Evolutionary conservation across 1,140 invertebrate genomes (phyloP).

Genomic region (Drosophila nannoptera): DNA sequence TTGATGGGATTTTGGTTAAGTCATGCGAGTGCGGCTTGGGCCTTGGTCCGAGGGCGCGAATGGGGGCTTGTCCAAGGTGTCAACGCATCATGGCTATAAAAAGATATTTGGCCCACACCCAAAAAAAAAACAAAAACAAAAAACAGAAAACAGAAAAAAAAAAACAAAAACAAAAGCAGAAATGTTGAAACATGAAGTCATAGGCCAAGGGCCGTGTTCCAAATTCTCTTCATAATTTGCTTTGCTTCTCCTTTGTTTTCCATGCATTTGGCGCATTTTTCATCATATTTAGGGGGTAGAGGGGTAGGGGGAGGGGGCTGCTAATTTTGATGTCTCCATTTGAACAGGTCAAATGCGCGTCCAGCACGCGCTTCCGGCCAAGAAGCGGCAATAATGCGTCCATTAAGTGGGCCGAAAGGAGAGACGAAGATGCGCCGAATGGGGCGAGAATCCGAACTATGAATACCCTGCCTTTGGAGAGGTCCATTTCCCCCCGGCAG

Average conservation of each 20-base stretch:
- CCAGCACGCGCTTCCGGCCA: conserved; percentile 63
- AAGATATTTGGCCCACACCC: conserved; percentile 40
- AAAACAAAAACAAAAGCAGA: background rate
- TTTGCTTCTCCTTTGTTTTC: background rate
- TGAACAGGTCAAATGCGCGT: conserved; percentile 56
- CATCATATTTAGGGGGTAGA: background rate
- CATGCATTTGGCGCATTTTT: conserved; percentile 43
- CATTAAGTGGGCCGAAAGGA: background rate
- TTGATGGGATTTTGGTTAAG: conserved; percentile 73
- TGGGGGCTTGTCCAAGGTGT: conserved; percentile 28
- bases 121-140: conserved; percentile 3
- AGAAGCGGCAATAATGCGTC: background rate
- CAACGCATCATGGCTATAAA: conserved; percentile 42
- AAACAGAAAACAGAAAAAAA: too few species aligned
- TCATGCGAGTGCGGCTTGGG: conserved; percentile 44
- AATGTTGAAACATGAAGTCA: conserved; percentile 26
- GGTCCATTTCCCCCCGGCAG: too few species aligned
- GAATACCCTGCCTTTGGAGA: background rate
- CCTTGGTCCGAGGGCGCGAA: background rate
- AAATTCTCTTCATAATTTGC: conserved; percentile 6
- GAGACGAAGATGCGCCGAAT: background rate
- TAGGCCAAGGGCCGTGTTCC: conserved; percentile 17
- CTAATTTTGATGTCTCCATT: conserved; percentile 55
- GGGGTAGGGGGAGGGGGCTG: background rate
- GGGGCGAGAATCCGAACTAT: background rate